Percentiles rank a stretch among this genome's conserved stretches.
Conservation (phyloP, 2,797 vertebrate genomes). For the Nannoperca obscura region DNA sequence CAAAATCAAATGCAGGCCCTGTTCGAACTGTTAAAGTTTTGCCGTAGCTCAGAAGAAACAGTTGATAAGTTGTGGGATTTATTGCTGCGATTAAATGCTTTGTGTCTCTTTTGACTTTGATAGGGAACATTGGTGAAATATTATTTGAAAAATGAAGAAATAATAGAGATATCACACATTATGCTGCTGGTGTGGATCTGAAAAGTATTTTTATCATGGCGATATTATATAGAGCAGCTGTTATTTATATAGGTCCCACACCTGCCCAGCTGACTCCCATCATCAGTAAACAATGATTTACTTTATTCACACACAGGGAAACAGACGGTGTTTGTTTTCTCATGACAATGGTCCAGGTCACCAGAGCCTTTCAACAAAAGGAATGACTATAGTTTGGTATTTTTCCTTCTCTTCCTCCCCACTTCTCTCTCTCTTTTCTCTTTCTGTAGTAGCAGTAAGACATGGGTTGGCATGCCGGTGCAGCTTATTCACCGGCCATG, state of each 20-base stretch:
- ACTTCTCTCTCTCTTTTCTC: conserved; percentile 20
- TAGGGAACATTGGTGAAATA: background rate
- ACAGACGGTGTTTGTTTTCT: conserved; percentile 74
- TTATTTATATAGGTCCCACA: conserved; percentile 80
- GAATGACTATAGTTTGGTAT: conserved; percentile 39
- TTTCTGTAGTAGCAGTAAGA: conserved; percentile 40
- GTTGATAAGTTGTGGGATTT: conserved; percentile 10
- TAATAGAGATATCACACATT: conserved; percentile 4
- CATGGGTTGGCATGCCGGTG: conserved; percentile 53
- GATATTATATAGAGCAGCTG: conserved; percentile 73
- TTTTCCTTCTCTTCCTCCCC: conserved; percentile 27
- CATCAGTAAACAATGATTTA: conserved; percentile 83
- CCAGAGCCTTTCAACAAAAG: conserved; percentile 56
- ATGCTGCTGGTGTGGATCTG: conserved; percentile 11
- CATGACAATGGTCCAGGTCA: conserved; percentile 67
- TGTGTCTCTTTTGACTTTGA: conserved; percentile 14
- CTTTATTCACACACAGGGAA: conserved; percentile 55
- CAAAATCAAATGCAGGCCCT: conserved; percentile 8
- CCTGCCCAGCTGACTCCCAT: conserved; percentile 76
- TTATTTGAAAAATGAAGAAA: conserved; percentile 1
- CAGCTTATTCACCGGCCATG: conserved; percentile 60
- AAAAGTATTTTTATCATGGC: conserved; percentile 56
- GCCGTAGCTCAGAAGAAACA: background rate
- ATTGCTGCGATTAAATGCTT: conserved; percentile 14
- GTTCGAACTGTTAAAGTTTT: conserved; percentile 13